A percentile compares a stretch with the other conserved stretches of the same genome.
These are phyloP conservation scores for Drosophila hamatofila DNA, from an alignment of 2,888 invertebrate species.

Conservation along the genomic window DNA sequence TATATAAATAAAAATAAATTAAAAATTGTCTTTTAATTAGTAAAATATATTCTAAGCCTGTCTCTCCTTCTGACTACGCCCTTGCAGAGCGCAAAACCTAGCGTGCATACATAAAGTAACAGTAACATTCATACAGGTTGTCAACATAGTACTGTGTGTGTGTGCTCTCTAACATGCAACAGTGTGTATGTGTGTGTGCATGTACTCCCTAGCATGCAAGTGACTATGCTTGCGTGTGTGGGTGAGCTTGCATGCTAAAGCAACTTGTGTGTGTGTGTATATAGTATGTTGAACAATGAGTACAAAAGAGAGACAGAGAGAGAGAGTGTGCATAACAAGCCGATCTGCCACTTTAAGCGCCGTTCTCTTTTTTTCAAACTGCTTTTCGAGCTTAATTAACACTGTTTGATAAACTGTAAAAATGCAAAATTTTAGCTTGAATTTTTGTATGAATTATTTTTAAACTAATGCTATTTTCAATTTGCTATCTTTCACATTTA, in stretches of 20 bases:
- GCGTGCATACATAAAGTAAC: background rate
- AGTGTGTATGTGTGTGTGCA: background rate
- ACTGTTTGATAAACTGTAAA: background rate
- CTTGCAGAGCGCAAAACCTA: background rate
- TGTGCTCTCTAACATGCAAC: background rate
- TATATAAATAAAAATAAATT: background rate
- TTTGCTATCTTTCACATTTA: background rate
- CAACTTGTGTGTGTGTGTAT: too few species aligned
- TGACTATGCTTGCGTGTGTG: background rate
- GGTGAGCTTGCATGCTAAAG: background rate
- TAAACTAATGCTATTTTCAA: background rate
- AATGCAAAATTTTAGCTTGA: background rate
- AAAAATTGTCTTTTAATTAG: background rate
- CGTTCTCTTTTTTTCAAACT: slow-evolving; percentile 2
- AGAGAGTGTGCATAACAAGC: background rate
- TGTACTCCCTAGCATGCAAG: background rate
- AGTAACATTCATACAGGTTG: slow-evolving; percentile 18
- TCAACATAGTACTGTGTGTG: background rate
- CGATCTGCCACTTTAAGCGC: background rate
- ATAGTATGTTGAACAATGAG: background rate
- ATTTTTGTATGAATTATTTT: background rate
- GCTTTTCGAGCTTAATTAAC: background rate
- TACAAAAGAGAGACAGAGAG: background rate
- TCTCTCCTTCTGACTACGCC: background rate
- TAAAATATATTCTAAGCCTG: background rate